phyloP scores from a whole-genome alignment of 2,113 vertebrate genomes.

The Egretta garzetta region DNA sequence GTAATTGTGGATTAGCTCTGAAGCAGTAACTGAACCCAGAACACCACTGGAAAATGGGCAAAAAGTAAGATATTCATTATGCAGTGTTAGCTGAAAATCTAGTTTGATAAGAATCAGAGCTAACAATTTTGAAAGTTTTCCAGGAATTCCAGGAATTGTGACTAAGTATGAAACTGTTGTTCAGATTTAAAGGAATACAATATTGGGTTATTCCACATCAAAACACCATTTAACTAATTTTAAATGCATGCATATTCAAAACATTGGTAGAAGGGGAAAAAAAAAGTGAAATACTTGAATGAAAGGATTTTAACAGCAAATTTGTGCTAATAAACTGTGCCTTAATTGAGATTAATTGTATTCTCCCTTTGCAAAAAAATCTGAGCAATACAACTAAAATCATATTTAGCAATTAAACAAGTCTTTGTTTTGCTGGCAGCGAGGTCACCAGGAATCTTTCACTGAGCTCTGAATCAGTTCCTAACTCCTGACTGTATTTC shows the following conservation, averaged over 20 bases:
- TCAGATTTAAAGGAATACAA: not conserved
- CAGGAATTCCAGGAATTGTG: not conserved
- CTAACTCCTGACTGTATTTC: not conserved
- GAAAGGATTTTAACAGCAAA: not conserved
- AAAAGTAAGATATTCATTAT: not conserved
- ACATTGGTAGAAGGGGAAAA: not conserved
- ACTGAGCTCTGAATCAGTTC: not conserved
- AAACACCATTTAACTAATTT: not conserved
- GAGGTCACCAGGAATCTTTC: not conserved
- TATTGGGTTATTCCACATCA: not conserved
- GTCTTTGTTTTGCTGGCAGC: not conserved
- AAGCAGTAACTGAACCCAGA: slow-evolving; percentile 13
- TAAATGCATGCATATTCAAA: not conserved
- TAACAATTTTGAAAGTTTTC: not conserved
- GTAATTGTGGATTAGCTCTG: slow-evolving; percentile 36
- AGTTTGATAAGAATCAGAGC: not conserved
- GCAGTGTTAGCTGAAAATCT: not conserved
- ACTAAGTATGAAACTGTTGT: not conserved
- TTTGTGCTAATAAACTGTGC: not conserved
- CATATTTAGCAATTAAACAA: not conserved
- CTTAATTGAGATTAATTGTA: not conserved
- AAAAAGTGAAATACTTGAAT: not conserved
- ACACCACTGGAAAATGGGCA: not conserved
- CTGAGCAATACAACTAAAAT: not conserved
- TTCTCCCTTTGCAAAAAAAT: not conserved